A percentile compares a stretch with the other conserved stretches of the same genome.
Conservation (phyloP, 2,888 invertebrate genomes). For the Sminthurides aquaticus region DNA sequence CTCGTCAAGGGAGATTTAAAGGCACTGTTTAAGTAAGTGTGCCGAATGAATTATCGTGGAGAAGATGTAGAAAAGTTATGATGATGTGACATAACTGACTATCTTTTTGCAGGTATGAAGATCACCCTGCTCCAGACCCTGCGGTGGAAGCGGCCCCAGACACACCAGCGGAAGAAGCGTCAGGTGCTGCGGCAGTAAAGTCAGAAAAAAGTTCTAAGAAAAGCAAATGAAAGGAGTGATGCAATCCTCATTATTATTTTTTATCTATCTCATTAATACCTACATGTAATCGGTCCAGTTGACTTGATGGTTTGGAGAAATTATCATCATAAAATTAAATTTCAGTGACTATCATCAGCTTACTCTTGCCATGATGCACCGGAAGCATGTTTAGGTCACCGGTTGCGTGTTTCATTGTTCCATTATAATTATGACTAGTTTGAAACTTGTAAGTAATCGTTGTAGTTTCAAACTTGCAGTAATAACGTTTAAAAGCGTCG, state of each 20-base stretch:
- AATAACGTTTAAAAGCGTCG: too few relatives aligned
- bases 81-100: background rate
- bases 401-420: too few relatives aligned
- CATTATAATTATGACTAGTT: too few relatives aligned
- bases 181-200: background rate
- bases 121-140: constrained; percentile 60
- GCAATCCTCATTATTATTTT: background rate
- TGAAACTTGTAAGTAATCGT: too few relatives aligned
- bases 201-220: background rate
- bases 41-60: background rate
- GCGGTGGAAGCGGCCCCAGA: too few relatives aligned
- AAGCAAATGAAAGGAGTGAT: background rate
- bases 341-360: too few relatives aligned
- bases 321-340: too few relatives aligned
- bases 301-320: too few relatives aligned
- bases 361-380: too few relatives aligned
- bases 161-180: constrained; percentile 13
- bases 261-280: background rate
- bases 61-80: background rate
- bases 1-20: constrained; percentile 81
- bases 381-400: too few relatives aligned
- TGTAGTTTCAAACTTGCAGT: too few relatives aligned
- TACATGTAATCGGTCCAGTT: too few relatives aligned
- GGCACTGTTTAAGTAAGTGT: constrained; percentile 76
- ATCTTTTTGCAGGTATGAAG: constrained; percentile 56